Evolutionary conservation across 2,888 invertebrate genomes (phyloP), one percentile per base, ranked within the genome.

Genomic region (Empis stercorea): DNA sequence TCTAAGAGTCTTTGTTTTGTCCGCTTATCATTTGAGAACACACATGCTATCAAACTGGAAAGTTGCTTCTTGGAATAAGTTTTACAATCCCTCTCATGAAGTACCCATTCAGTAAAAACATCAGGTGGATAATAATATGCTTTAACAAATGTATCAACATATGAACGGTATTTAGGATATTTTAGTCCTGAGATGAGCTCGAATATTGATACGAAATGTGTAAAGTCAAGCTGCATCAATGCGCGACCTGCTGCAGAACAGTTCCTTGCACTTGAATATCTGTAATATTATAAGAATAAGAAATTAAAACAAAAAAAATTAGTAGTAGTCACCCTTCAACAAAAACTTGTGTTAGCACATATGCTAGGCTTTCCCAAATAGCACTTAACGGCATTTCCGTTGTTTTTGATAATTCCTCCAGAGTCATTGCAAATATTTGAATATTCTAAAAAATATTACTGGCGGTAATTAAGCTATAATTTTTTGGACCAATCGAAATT

Each of bases 201-300:
- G 45, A 92, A 73, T 63, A 95, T 93, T 17, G 88, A 81, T 55
- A 93, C 78, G 52, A 96, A 81, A 64, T 97, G 96, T 9, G 93
- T 88, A 61, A 93, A 96, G 73, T 99, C 99, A 17, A 99, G 72
- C 63, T 96, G 96, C 97, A 99, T 99, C 10, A 99, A 70, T 0
- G 94, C 97, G 36, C 99, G 73, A 0, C 99, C 99, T 20, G 93
- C 96, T 56, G 93, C 92, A 0, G 93, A 87, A 68, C 99, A 99
- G 64, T 92, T 94, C 52, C 86, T 89, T 0, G 89, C 87, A 59
- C 82, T 84, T 0, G 92, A 83, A 71, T 87, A 94, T 30, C 66
- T 87, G 75, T 68, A 67, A 20, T 13, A 70, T 68, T 9, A 27
- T 50, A 42, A 36, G 38, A 41, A 45, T 30, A 53, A 49, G 2